Evolutionary conservation across 2,888 invertebrate genomes (phyloP), one percentile per base, ranked within the genome.

Genomic region (Parnassius glacialis): DNA sequence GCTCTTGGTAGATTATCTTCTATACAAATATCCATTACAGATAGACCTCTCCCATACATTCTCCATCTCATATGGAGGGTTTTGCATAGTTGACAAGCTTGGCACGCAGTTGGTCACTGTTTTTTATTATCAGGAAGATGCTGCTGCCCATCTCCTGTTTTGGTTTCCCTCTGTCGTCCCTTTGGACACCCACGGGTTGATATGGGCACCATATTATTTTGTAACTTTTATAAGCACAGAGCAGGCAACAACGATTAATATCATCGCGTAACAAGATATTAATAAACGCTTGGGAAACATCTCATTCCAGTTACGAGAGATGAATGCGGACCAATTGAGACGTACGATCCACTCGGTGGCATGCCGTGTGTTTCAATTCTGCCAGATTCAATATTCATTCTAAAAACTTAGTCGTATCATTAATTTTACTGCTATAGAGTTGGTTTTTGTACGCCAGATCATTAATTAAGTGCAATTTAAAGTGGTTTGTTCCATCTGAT

Each of bases 311-410:
- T 70, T 72, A 83, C 79, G 75, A 73, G 74, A 84, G 81, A 84
- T 84, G 82, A 83, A 76, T 75, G 69, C 13, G 78, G 73, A 78
- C 79, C 75, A 83, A 89, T 89, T 87, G 87, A 89, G 86, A 82
- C 42, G 41, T 61, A 44, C 83, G 83, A 87, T 80, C 81, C 78
- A 81, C 83, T 81, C 76, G 72, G 73, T 61, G 80, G 84, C 81
- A 86, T 85, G 82, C 76, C 73, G 78, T 78, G 74, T 75, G 80
- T 72, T 64, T 65, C 65, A 61, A 50, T 34, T 65, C 16, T n/a
- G 11, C 44, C 44, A 51, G 51, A 13, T 45, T 51, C 43, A 12
- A 43, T 43, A 34, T 52, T 51, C 20, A 9, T 44, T 52, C n/a
- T 2, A 34, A 16, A 13, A 54, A 44, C 48, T 55, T 10, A 9